phyloP scores from a whole-genome alignment of 2,797 vertebrate species.

The Neosilurus mollespiculum region DNA sequence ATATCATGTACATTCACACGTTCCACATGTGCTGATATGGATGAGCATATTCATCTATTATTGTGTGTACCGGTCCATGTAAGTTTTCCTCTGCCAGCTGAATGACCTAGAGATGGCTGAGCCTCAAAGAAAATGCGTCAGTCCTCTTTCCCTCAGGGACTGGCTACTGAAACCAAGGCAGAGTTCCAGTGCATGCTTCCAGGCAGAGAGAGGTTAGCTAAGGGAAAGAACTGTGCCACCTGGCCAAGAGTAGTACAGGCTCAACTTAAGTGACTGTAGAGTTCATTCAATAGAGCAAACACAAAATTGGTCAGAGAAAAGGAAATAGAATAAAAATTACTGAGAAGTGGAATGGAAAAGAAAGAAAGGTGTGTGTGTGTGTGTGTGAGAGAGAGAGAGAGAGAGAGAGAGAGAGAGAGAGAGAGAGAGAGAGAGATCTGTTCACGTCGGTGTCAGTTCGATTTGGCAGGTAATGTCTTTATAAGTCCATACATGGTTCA shows the following conservation, averaged over 20 bases:
- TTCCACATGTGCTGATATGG: background rate
- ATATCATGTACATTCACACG: background rate
- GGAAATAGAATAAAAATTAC: background rate
- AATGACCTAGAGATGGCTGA: constrained; percentile 36
- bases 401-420: background rate
- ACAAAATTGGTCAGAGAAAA: background rate
- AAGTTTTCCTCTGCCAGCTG: constrained; percentile 19
- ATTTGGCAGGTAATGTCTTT: constrained; percentile 28
- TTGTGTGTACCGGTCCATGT: background rate
- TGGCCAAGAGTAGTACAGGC: constrained; percentile 30
- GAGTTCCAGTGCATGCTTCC: constrained; percentile 39
- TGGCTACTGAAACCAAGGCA: constrained; percentile 43
- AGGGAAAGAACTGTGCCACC: constrained; percentile 32
- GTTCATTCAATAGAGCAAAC: background rate
- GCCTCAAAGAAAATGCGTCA: constrained; percentile 31
- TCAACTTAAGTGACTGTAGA: constrained; percentile 5
- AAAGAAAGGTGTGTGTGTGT: background rate
- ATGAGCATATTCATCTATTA: background rate
- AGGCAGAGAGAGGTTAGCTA: constrained; percentile 44
- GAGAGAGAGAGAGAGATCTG: constrained; percentile 20
- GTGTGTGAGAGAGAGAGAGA: background rate
- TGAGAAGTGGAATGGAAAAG: background rate
- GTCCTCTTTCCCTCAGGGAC: constrained; percentile 26
- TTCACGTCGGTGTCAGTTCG: constrained; percentile 6
- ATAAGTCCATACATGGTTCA: constrained; percentile 16